Base-by-base conservation (phyloP, 2,888 invertebrate genomes). In the Netelia fuscicornis region DNA sequence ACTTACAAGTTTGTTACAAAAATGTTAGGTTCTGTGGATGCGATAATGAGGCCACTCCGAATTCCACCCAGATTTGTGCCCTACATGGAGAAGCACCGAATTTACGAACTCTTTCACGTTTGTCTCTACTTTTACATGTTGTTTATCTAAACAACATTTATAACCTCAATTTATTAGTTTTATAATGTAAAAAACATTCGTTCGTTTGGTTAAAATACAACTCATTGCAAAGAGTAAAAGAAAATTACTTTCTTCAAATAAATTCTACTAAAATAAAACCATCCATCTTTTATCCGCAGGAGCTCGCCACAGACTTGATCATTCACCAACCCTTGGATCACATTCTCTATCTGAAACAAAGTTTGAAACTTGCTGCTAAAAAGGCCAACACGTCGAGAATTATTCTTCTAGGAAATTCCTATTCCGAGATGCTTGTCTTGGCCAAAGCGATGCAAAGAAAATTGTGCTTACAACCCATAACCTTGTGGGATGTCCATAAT, bases 51-150 rank as follows among this genome's bases (percentile, higher is more conserved):
- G 81, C 87, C 87, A 2, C 84, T 86, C 6, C 81, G 64, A 9
- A 86, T 89, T 52, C 90, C 95, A 2, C 89, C 94, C 56, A 94
- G 94, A 90, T 96, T 96, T 89, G 91, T 96, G 72, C 96, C 96
- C 0, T 96, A 96, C 88, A 93, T 96, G 81, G 96, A 96, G 89
- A 96, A 95, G 90, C 95, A 96, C 91, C 94, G 96, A 87, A 95
- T 96, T 90, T 96, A 96, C 88, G 95, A 96, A 93, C 91, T 96
- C 9, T 96, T 96, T 89, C 95, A 96, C 93, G 96, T 96, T 92
- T 89, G 87, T 87, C 25, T 48, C 2, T 56, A 80, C 13, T 42
- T 65, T 44, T 64, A 11, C n/a, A 62, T 11, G 44, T 74, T 60
- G 25, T 2, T 54, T 23, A 25, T 25, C 11, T n/a, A 65, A 30